Base-by-base conservation (phyloP, 2,113 vertebrate genomes). In the Thalassarche chlororhynchos region DNA sequence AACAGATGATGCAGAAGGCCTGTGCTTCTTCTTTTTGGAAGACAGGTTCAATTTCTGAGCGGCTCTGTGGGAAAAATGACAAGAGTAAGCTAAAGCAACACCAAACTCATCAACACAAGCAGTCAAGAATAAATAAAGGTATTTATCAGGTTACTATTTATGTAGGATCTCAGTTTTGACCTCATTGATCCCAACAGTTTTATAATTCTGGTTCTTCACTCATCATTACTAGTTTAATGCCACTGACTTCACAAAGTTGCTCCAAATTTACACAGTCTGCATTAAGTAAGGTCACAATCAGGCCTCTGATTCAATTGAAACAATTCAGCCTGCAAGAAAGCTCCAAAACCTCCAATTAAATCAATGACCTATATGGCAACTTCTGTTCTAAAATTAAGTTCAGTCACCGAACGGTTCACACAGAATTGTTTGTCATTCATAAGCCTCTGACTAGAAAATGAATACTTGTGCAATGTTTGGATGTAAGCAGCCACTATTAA, bases 11-110 rank as follows among this genome's bases (percentile, higher is more conserved):
- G 99, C 95, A 7, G 98, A 98, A 40, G 99, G 98, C 46, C 98
- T 99, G 55, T 97, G 99, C 86, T 99, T 99, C 96, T 99, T 99
- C 99, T 99, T 99, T 97, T 99, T 99, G 65, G 99, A 99, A 9
- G 99, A 99, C 51, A 99, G 98, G 90, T 99, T 99, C 93, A 99
- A 94, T 97, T 99, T 99, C 97, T 99, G 99, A 93, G 99, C 99
- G 57, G 99, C 99, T 98, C 99, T 99, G 98, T 28, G 93, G 90
- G 52, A 55, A 89, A 95, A 96, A 96, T 0, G 3, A 69, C n/a
- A 87, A 69, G 4, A 84, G 25, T 25, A 82, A 88, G 68, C 23
- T 81, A 25, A 96, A 94, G 44, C 36, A 68, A 31, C 26, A 11
- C 55, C 69, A 68, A 80, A 90, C 3, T 42, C 26, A 80, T 49